These are phyloP conservation scores for Eulemur mongoz DNA, from an alignment of 2,797 vertebrate genomes.

Conservation along the genomic window DNA sequence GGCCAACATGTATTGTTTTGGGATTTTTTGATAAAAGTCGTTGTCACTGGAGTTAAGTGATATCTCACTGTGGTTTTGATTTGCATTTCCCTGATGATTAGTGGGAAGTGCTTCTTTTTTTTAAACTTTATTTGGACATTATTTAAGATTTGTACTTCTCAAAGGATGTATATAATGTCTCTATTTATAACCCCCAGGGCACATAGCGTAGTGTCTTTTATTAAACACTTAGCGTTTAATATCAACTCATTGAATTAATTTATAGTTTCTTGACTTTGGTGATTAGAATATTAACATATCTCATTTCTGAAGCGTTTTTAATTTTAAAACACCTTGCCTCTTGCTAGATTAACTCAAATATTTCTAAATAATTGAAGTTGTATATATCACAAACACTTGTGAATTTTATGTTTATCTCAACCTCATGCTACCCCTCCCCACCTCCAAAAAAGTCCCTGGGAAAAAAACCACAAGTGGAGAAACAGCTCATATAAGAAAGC, in stretches of 20 bases:
- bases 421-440: neutral
- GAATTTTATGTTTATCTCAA: constrained; percentile 13
- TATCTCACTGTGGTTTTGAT: too few relatives aligned
- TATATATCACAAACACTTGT: neutral
- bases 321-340: neutral
- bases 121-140: neutral
- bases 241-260: neutral
- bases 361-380: neutral
- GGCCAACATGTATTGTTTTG: too few relatives aligned
- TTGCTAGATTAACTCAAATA: neutral
- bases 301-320: neutral
- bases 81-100: too few relatives aligned
- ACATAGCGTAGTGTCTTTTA: neutral
- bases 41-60: too few relatives aligned
- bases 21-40: too few relatives aligned
- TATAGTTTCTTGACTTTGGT: neutral
- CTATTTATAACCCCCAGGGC: neutral
- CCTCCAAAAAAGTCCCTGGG: neutral
- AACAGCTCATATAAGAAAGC: neutral
- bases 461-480: neutral
- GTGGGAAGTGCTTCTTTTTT: neutral
- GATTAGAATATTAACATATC: neutral
- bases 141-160: neutral
- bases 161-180: neutral
- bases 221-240: neutral